A percentile compares a stretch with the other conserved stretches of the same genome.
phyloP scores from a whole-genome alignment of 2,888 invertebrate genomes.

The Azorinus chamasolen region DNA sequence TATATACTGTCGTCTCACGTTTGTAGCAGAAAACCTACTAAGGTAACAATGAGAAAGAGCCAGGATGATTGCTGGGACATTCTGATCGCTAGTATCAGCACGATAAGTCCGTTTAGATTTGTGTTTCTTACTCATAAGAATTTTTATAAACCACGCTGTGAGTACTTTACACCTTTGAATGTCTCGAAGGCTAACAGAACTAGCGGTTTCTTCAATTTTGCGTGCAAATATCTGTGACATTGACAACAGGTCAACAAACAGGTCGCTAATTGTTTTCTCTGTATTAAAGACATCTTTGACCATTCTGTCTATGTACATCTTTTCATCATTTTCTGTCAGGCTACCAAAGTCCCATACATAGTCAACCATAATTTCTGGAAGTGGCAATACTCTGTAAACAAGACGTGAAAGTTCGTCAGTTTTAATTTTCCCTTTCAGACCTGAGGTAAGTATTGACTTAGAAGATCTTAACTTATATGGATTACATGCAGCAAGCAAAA shows the following conservation, averaged over 20 bases:
- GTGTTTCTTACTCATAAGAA: background rate
- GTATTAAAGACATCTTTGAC: conserved; percentile 27
- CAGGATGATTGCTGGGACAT: conserved; percentile 49
- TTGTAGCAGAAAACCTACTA: conserved; percentile 51
- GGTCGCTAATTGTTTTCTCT: background rate
- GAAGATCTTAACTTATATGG: conserved; percentile 68
- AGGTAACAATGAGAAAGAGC: conserved; percentile 64
- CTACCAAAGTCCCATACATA: conserved; percentile 77
- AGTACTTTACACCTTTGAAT: conserved; percentile 48
- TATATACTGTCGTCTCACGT: conserved; percentile 40
- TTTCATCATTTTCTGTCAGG: conserved; percentile 67
- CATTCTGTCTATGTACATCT: conserved; percentile 63
- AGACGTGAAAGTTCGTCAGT: conserved; percentile 70
- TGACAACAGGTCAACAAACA: conserved; percentile 35
- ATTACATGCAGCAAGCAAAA: conserved; percentile 73
- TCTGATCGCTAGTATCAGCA: background rate
- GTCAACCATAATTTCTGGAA: conserved; percentile 75
- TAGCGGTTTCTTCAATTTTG: conserved; percentile 23
- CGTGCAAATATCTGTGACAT: conserved; percentile 56
- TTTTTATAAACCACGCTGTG: conserved; percentile 45
- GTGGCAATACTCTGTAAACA: conserved; percentile 73
- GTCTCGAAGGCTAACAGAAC: conserved; percentile 56
- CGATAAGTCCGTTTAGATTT: background rate
- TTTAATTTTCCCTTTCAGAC: conserved; percentile 66
- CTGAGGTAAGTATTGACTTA: conserved; percentile 61